A percentile compares a stretch with the other conserved stretches of the same genome.
These are phyloP conservation scores for Brachionus plicatilis DNA, from an alignment of 1,140 invertebrate species.

Conservation along the genomic window DNA sequence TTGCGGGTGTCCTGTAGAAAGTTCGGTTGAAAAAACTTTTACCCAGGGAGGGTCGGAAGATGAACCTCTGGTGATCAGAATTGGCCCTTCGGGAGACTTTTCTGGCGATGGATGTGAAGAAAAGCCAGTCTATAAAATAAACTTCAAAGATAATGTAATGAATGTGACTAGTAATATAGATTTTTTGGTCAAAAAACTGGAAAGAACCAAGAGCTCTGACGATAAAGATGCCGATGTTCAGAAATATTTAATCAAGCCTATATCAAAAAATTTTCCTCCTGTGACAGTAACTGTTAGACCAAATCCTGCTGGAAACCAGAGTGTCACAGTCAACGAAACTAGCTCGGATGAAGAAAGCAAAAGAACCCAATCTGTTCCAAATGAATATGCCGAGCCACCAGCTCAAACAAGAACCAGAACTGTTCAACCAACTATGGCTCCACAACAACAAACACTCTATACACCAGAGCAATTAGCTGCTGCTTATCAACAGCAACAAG, in stretches of 20 bases:
- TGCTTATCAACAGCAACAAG: constrained; percentile 2
- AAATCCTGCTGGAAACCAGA: neutral
- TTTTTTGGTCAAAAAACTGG: constrained; percentile 12
- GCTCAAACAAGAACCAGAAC: neutral
- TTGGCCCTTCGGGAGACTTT: neutral
- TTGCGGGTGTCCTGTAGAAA: neutral
- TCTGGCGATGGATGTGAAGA: neutral
- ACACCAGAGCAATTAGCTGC: constrained; percentile 25
- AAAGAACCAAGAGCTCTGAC: neutral
- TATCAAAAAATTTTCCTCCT: neutral
- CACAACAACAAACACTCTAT: neutral
- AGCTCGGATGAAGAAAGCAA: neutral
- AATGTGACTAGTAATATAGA: constrained; percentile 23
- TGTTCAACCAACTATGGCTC: neutral
- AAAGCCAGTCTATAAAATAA: constrained; percentile 12
- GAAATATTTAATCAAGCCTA: constrained; percentile 17
- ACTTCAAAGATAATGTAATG: constrained; percentile 20
- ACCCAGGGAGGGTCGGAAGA: neutral
- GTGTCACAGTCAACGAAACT: neutral
- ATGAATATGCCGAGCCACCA: neutral
- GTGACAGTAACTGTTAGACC: constrained; percentile 10
- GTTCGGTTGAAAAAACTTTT: neutral
- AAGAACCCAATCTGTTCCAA: neutral
- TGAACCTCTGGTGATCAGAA: neutral
- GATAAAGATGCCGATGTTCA: neutral